phyloP scores from a whole-genome alignment of 2,797 vertebrate genomes.

The Scomberomorus guttatus region DNA sequence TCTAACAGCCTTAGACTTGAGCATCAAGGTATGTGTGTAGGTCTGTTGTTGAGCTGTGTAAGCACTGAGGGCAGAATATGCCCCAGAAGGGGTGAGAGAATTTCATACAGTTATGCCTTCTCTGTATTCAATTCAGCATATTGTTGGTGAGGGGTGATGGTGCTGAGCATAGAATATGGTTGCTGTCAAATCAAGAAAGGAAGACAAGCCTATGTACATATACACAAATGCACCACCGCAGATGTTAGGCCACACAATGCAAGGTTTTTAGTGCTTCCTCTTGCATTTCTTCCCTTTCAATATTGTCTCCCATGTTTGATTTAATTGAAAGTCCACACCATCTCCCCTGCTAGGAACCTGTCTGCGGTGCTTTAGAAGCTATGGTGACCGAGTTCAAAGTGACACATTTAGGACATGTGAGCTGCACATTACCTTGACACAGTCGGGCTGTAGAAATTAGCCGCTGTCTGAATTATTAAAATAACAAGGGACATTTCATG shows the following conservation, averaged over 20 bases:
- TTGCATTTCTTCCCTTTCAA: slow-evolving; percentile 21
- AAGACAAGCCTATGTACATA: slow-evolving; percentile 35
- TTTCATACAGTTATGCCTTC: slow-evolving; percentile 75
- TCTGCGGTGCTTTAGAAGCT: slow-evolving; percentile 56
- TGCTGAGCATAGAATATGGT: slow-evolving; percentile 15
- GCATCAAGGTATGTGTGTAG: slow-evolving; percentile 84
- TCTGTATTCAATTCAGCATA: slow-evolving; percentile 69
- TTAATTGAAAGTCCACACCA: slow-evolving; percentile 71
- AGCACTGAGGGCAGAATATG: slow-evolving; percentile 77
- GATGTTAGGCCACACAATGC: slow-evolving; percentile 25
- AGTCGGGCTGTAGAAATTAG: slow-evolving; percentile 95
- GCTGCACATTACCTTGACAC: slow-evolving; percentile 96
- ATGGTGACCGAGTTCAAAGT: slow-evolving; percentile 92
- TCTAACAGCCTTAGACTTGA: slow-evolving; percentile 83
- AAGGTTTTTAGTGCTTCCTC: slow-evolving; percentile 20
- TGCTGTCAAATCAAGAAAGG: slow-evolving; percentile 49
- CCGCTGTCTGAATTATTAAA: slow-evolving; percentile 97
- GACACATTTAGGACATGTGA: slow-evolving; percentile 93
- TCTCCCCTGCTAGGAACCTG: slow-evolving; percentile 58
- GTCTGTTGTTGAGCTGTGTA: slow-evolving; percentile 83
- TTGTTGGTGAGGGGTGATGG: slow-evolving; percentile 60
- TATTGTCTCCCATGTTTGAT: slow-evolving; percentile 46
- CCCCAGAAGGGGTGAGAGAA: slow-evolving; percentile 70
- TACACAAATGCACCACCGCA: slow-evolving; percentile 20
- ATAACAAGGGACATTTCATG: slow-evolving; percentile 98